phyloP scores from a whole-genome alignment of 2,113 vertebrate genomes.

The Benitochromis conjunctus region DNA sequence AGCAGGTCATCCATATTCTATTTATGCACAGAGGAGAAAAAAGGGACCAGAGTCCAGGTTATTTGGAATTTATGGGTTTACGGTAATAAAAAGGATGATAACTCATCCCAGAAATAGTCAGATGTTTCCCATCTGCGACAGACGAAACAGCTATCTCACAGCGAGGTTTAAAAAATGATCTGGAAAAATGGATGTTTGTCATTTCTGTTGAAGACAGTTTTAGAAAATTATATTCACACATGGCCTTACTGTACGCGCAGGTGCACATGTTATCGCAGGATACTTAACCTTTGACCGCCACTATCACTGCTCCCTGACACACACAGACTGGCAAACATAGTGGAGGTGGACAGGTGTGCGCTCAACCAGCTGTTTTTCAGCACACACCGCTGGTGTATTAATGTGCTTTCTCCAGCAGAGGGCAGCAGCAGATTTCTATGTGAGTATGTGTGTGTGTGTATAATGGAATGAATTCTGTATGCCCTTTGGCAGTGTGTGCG shows the following conservation, averaged over 20 bases:
- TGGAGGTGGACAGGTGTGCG: conserved; percentile 16
- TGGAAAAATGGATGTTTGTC: not conserved
- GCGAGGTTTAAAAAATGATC: not conserved
- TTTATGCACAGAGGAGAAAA: not conserved
- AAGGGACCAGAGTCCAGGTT: not conserved
- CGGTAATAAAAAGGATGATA: not conserved
- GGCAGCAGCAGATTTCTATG: not conserved
- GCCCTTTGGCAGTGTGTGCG: conserved; percentile 33
- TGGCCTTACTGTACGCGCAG: not conserved
- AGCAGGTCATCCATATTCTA: not conserved
- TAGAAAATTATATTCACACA: not conserved
- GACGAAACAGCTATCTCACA: not conserved
- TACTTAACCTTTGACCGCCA: conserved; percentile 37
- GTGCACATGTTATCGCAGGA: conserved; percentile 10
- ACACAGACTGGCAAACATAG: not conserved
- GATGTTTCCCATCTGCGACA: not conserved
- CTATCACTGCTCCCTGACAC: not conserved
- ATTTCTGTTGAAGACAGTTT: not conserved
- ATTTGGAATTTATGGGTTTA: not conserved
- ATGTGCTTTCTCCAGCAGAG: conserved; percentile 30
- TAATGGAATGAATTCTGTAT: conserved; percentile 20
- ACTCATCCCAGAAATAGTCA: not conserved
- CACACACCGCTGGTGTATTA: not conserved
- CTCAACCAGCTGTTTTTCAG: not conserved
- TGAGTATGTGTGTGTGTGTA: not conserved